Evolutionary conservation across 2,797 vertebrate genomes (phyloP), one percentile per base, ranked within the genome.

Genomic region (Pseudomugil gertrudae): DNA sequence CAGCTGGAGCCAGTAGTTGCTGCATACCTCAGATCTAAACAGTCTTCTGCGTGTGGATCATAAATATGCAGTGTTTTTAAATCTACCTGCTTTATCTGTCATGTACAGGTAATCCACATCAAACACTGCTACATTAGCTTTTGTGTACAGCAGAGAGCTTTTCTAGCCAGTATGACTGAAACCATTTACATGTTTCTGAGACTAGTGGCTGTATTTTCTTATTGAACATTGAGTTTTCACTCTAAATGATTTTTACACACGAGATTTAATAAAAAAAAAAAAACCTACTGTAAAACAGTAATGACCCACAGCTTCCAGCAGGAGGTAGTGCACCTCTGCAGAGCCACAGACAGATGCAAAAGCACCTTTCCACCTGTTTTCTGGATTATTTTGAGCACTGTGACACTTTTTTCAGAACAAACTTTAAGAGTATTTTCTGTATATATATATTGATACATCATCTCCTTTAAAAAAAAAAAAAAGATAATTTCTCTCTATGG

Each of bases 251-350:
- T n/a, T 40, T 19, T 6, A 40, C 17, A 19, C 38, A 38, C 36
- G 5, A 5, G 11, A 14, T 38, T 0, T 9, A 33, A 33, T 5
- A 19, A 40, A 38, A 11, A 2, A 40, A 19, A 40, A 19, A 5
- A 5, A 40, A 5, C 17, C 2, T 40, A 5, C 13, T 36, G 38
- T 29, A 53, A 4, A 23, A 24, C 0, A 79, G 88, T 78, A 80
- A 77, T 84, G 63, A 33, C 1, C 1, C 2, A 2, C 1, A 13
- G 15, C 0, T 3, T 32, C 76, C 90, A 87, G 77, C 73, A 90
- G 89, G 70, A 61, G 85, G 13, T 84, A 45, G 65, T 73, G 57
- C 67, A 40, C 64, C 63, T 6, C 9, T 21, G 11, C 40, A 57
- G 13, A 35, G 4, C 9, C 5, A 48, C 3, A 43, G 19, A 4